These are phyloP conservation scores for Centrocercus urophasianus DNA, from an alignment of 2,113 vertebrate species.

Conservation along the genomic window DNA sequence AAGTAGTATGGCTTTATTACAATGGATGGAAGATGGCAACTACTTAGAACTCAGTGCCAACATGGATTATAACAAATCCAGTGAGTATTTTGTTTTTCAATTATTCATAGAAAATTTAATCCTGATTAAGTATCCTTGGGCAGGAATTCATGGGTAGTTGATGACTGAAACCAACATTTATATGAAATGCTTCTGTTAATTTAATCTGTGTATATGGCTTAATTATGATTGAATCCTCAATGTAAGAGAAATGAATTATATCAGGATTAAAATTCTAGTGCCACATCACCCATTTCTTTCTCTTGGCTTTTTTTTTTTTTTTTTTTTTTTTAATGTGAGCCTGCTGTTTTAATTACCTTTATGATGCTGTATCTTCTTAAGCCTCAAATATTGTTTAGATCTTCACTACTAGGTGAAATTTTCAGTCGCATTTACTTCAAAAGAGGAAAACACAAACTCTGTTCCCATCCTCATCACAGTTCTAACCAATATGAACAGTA, in stretches of 20 bases:
- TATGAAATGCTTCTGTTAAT: slow-evolving; percentile 87
- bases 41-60: slow-evolving; percentile 83
- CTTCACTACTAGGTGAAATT: slow-evolving; percentile 25
- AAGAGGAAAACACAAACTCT: slow-evolving; percentile 4
- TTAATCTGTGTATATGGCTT: slow-evolving; percentile 86
- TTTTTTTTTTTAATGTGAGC: neutral
- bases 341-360: slow-evolving; percentile 67
- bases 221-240: slow-evolving; percentile 83
- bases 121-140: slow-evolving; percentile 88
- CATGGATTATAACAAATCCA: slow-evolving; percentile 85
- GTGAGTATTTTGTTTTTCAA: slow-evolving; percentile 88
- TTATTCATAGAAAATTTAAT: slow-evolving; percentile 90
- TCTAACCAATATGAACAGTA: slow-evolving; percentile 43
- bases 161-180: slow-evolving; percentile 84
- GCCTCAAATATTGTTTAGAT: slow-evolving; percentile 25
- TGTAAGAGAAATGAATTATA: slow-evolving; percentile 84
- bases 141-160: slow-evolving; percentile 85
- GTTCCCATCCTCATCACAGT: slow-evolving; percentile 53
- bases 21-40: slow-evolving; percentile 82
- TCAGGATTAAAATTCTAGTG: slow-evolving; percentile 83
- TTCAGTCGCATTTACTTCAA: slow-evolving; percentile 42
- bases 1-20: slow-evolving; percentile 79
- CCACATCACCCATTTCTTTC: slow-evolving; percentile 70
- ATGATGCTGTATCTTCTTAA: slow-evolving; percentile 52
- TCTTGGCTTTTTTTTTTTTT: slow-evolving; percentile 25